Evolutionary conservation across 1,140 invertebrate species (phyloP).

Genomic region (Megalopta genalis): DNA sequence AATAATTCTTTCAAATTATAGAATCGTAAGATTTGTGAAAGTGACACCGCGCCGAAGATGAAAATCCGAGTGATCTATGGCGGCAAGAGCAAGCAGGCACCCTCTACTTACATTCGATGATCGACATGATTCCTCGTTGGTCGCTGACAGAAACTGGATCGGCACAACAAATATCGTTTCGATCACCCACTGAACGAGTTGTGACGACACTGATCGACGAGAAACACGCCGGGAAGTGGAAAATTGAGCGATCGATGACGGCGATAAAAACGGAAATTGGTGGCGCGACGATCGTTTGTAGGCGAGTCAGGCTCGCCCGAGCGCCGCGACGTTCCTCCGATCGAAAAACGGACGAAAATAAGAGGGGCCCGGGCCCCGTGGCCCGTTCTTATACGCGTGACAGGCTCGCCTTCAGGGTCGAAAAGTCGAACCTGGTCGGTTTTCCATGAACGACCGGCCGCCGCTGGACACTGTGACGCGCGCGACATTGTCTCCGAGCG

Average conservation of each 20-base stretch:
- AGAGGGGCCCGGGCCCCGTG: conserved; percentile 25
- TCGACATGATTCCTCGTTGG: not conserved
- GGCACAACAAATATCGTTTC: not conserved
- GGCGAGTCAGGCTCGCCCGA: not conserved
- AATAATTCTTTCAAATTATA: too few species aligned
- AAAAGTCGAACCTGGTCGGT: not conserved
- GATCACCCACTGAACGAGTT: not conserved
- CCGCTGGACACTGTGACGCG: not conserved
- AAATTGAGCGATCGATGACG: not conserved
- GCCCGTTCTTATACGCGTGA: conserved; percentile 55
- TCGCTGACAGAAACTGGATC: not conserved
- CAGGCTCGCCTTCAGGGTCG: conserved; percentile 13
- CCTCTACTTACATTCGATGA: conserved; percentile 8
- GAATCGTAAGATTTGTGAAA: too few species aligned
- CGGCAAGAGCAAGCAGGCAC: too few species aligned
- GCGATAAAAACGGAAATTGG: not conserved
- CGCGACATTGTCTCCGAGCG: too few species aligned
- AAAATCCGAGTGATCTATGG: too few species aligned
- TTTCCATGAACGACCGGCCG: conserved; percentile 12
- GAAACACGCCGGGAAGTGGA: not conserved
- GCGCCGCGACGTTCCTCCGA: conserved; percentile 1
- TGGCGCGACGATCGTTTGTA: not conserved
- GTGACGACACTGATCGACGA: not conserved
- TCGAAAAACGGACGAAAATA: conserved; percentile 62
- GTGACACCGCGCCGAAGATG: too few species aligned